These are phyloP conservation scores for Pachyuromys duprasi DNA, from an alignment of 2,797 vertebrate genomes.

Conservation along the genomic window DNA sequence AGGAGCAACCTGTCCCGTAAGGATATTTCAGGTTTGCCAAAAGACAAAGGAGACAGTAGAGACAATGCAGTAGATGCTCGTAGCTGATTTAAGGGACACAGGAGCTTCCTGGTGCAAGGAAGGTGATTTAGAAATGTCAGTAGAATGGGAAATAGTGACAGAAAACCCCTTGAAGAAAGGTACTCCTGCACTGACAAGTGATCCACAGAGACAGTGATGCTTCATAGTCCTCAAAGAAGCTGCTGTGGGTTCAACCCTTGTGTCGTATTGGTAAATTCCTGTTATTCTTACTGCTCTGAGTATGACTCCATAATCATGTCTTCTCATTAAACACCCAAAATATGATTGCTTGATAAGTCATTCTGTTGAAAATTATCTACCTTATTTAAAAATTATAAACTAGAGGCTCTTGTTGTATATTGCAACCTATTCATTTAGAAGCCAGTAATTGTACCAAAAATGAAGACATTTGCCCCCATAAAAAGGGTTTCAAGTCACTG, in stretches of 20 bases:
- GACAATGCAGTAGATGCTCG: neutral
- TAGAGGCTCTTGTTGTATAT: neutral
- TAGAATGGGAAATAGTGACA: neutral
- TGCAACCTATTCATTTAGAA: neutral
- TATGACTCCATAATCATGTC: neutral
- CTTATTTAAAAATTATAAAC: neutral
- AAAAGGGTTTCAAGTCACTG: neutral
- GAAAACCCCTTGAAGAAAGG: neutral
- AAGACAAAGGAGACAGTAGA: neutral
- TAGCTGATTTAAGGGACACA: neutral
- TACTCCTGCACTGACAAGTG: neutral
- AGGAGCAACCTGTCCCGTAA: neutral
- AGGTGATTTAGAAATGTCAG: neutral
- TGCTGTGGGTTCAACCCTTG: neutral
- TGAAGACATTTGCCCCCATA: neutral
- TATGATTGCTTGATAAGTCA: neutral
- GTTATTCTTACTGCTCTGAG: neutral
- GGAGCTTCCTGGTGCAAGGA: neutral
- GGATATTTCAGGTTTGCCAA: neutral
- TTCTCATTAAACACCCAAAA: neutral
- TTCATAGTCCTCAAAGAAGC: neutral
- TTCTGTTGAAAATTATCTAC: neutral
- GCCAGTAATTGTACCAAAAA: neutral
- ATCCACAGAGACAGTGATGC: neutral
- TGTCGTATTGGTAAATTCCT: neutral